phyloP scores from a whole-genome alignment of 2,888 invertebrate genomes.

The Julus scandinavius region DNA sequence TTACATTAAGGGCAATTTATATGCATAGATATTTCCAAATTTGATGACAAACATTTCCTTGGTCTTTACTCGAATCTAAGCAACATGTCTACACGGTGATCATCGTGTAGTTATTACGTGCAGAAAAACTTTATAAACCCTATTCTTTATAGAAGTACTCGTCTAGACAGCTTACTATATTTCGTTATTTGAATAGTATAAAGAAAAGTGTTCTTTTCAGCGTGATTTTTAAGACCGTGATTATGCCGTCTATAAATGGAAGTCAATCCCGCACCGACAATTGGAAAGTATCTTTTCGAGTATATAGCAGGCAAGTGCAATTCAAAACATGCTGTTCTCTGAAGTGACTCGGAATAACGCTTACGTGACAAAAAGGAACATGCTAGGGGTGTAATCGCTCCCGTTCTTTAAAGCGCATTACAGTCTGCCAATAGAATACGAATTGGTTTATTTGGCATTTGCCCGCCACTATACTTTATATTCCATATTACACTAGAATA shows the following conservation, averaged over 20 bases:
- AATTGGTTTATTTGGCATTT: conserved; percentile 47
- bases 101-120: background rate
- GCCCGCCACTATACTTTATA: conserved; percentile 46
- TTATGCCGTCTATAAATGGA: conserved; percentile 1
- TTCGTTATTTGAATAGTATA: background rate
- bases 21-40: background rate
- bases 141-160: background rate
- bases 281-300: background rate
- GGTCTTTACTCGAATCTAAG: background rate
- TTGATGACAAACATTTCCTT: background rate
- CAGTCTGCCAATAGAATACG: conserved; percentile 39
- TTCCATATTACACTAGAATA: conserved; percentile 42
- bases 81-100: background rate
- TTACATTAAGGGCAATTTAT: conserved; percentile 8
- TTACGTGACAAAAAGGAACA: conserved; percentile 47
- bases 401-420: conserved; percentile 43
- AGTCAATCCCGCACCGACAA: background rate
- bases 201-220: conserved; percentile 5
- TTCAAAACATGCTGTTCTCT: conserved; percentile 38
- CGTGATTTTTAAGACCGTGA: conserved; percentile 8
- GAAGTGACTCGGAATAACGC: conserved; percentile 34
- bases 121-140: background rate
- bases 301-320: background rate
- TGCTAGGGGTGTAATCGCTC: conserved; percentile 12
- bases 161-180: conserved; percentile 3